A percentile compares a stretch with the other conserved stretches of the same genome.
Conservation (phyloP, 2,797 vertebrate species). For the Molossus molossus region DNA sequence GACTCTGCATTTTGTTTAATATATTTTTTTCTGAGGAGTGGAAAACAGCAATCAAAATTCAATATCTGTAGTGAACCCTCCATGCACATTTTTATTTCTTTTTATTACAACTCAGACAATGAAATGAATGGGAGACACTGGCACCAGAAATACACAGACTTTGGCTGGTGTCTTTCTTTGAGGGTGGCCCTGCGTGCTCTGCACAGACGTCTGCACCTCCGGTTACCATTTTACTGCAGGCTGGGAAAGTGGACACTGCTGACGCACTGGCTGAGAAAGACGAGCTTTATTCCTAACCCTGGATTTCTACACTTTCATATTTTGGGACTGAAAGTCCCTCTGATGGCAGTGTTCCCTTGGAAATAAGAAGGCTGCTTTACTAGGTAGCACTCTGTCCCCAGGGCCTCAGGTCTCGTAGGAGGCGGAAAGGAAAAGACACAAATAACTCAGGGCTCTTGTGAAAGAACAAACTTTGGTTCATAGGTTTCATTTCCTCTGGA, state of each 20-base stretch:
- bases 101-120: constrained; percentile 29
- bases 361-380: not conserved
- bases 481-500: not conserved
- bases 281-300: not conserved
- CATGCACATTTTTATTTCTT: constrained; percentile 27
- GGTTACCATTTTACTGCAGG: not conserved
- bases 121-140: not conserved
- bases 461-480: constrained; percentile 32
- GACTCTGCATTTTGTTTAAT: constrained; percentile 74
- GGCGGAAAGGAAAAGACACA: not conserved
- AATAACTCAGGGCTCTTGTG: not conserved
- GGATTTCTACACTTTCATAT: not conserved
- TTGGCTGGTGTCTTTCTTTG: not conserved
- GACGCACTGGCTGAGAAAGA: not conserved
- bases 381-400: not conserved
- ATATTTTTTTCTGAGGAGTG: constrained; percentile 35
- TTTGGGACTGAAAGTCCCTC: not conserved
- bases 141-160: not conserved
- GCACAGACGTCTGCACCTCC: not conserved
- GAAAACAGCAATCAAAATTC: constrained; percentile 68
- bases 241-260: not conserved
- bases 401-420: not conserved
- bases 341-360: not conserved
- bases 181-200: not conserved
- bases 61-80: not conserved